Evolutionary conservation across 2,113 vertebrate species (phyloP), one percentile per base, ranked within the genome.

Genomic region (Elephas maximus): DNA sequence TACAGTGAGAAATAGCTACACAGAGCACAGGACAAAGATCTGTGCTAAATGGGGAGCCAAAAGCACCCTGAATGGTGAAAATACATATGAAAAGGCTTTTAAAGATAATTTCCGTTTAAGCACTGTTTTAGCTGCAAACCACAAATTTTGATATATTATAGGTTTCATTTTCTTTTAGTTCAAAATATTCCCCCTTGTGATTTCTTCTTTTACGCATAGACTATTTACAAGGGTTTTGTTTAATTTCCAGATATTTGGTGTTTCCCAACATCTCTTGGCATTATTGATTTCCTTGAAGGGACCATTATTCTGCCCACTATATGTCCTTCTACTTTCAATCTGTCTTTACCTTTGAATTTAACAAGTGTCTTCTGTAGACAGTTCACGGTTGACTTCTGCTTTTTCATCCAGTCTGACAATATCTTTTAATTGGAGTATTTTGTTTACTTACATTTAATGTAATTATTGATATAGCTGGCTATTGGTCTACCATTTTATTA

Each of bases 181-280:
- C 77, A 78, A 93, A 93, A 48, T 44, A 92, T 51, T 90, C 82
- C 86, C 17, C 74, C 37, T 78, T 69, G n/a, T 65, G 91, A 94
- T 79, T 67, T 91, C 57, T 94, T 79, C 65, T 94, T 94, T 78
- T 67, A 67, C 33, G 20, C 41, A 51, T 33, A 15, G 33, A 57
- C 82, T 79, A 88, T 8, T 78, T 71, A 69, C 30, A 93, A 94
- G 21, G 8, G 11, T 79, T 92, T 76, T 53, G 20, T 37, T 82
- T 83, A 41, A 44, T 48, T 93, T 14, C n/a, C 63, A 79, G 94
- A 74, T 67, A 84, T n/a, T 30, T 67, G 26, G 18, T 73, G 57
- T 76, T 92, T 94, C 82, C 76, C 48, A 73, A 23, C 41, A 51
- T 78, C 44, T 88, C 65, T 81, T 60, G 23, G 12, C n/a, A 14